Evolutionary conservation across 2,113 vertebrate species (phyloP), one percentile per base, ranked within the genome.

Genomic region (Pyxicephalus adspersus): DNA sequence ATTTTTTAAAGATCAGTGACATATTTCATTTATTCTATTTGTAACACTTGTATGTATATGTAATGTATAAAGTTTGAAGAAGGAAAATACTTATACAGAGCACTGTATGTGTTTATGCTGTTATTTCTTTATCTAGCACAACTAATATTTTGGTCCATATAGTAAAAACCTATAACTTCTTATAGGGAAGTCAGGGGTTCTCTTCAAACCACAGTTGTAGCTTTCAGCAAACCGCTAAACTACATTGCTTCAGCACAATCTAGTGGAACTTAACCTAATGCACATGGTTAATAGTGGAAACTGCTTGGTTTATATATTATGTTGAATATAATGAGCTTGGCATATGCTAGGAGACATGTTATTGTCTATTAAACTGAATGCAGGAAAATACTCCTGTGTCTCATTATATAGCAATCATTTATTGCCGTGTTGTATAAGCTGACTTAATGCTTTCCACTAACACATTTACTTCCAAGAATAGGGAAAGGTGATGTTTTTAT

Each of bases 401-500:
- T 38, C 66, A 45, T n/a, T 60, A 51, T 70, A 19, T 58, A 50
- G 15, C 18, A 17, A 25, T 18, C 25, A 68, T 19, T 13, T 22
- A 45, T 3, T 58, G 52, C 63, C 45, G 16, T 38, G 23, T 5
- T 78, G 76, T 25, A 54, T 61, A 64, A 23, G 29, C 18, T 58
- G 31, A 57, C 50, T 64, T 17, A 29, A 29, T 23, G 25, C 54
- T 45, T 29, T 67, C 26, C 16, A 20, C 63, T 29, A 67, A 28
- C 52, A 68, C 29, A 79, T 68, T 79, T 70, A 38, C 55, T n/a
- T 50, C 38, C 29, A 68, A n/a, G 54, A 78, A 67, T 45, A 31
- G 63, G 50, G 28, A 58, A 61, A 79, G 18, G 16, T 8, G 26
- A 57, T 51, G n/a, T 78, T 58, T 70, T 25, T 31, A 77, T 57